These are phyloP conservation scores for Hanleya hanleyi DNA, from an alignment of 2,888 invertebrate species.

Conservation along the genomic window DNA sequence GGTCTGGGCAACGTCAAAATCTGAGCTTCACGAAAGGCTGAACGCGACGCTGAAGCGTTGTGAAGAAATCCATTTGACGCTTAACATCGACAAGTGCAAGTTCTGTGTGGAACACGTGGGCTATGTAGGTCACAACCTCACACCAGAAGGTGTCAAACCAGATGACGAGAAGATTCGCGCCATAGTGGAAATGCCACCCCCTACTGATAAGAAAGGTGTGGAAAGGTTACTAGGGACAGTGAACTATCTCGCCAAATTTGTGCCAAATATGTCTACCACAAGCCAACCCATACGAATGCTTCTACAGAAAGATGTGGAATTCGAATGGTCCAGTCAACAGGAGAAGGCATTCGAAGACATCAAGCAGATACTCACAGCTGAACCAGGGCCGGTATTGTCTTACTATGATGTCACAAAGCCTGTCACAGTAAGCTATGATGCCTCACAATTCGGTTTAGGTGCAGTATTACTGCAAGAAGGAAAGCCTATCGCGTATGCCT, in stretches of 20 bases:
- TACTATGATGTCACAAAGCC: slow-evolving; percentile 19
- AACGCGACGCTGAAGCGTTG: neutral
- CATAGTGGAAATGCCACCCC: neutral
- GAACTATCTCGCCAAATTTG: slow-evolving; percentile 30
- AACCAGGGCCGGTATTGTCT: slow-evolving; percentile 3
- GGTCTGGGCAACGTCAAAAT: slow-evolving; percentile 9
- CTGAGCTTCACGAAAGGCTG: slow-evolving; percentile 11
- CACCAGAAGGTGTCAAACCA: neutral
- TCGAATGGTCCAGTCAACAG: slow-evolving; percentile 15
- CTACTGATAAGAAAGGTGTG: slow-evolving; percentile 14
- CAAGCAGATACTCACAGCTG: slow-evolving; percentile 3
- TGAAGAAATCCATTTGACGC: slow-evolving; percentile 2
- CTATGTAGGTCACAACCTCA: neutral
- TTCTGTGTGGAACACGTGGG: neutral
- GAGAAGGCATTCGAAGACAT: neutral
- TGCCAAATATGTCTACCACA: slow-evolving; percentile 25
- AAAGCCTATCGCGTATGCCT: slow-evolving; percentile 17
- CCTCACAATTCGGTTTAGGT: slow-evolving; percentile 22
- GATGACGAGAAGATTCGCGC: neutral
- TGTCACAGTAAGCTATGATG: slow-evolving; percentile 13
- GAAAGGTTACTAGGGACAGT: slow-evolving; percentile 35
- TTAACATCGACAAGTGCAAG: neutral
- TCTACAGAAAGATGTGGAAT: neutral
- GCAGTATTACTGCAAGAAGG: slow-evolving; percentile 18
- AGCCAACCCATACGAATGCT: slow-evolving; percentile 11